These are phyloP conservation scores for Formicarius rufipectus DNA, from an alignment of 2,113 vertebrate genomes.

Conservation along the genomic window DNA sequence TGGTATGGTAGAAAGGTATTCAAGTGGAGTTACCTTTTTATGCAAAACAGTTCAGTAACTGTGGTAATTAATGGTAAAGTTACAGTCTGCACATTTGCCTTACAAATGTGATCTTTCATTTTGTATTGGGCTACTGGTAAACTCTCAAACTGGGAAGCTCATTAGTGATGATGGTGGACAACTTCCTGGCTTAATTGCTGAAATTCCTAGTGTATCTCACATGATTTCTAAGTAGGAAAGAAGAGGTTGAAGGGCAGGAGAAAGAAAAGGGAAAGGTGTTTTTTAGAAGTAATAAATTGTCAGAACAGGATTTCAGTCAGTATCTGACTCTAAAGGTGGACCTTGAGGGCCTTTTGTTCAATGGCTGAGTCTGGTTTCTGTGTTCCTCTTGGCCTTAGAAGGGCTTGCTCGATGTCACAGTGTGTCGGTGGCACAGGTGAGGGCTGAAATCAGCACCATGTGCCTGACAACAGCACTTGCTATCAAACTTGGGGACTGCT, in stretches of 20 bases:
- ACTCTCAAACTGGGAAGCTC: neutral
- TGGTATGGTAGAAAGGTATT: neutral
- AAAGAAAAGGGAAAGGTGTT: neutral
- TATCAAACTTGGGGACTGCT: neutral
- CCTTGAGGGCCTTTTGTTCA: neutral
- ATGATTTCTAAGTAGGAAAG: neutral
- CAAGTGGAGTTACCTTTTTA: neutral
- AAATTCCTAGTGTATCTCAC: neutral
- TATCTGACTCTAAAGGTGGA: neutral
- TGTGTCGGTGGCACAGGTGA: neutral
- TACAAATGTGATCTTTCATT: neutral
- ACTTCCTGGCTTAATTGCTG: neutral
- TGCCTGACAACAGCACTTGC: neutral
- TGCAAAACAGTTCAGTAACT: neutral
- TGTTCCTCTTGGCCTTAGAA: neutral
- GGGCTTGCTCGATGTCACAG: accelerated
- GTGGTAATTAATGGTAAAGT: neutral
- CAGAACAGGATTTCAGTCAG: neutral
- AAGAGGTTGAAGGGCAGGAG: neutral
- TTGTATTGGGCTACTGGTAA: neutral
- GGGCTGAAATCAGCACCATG: accelerated
- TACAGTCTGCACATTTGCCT: neutral
- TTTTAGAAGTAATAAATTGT: neutral
- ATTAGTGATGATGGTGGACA: neutral
- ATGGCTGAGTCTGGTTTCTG: accelerated